Base-by-base conservation (phyloP, 2,113 vertebrate genomes). In the Myodes glareolus region DNA sequence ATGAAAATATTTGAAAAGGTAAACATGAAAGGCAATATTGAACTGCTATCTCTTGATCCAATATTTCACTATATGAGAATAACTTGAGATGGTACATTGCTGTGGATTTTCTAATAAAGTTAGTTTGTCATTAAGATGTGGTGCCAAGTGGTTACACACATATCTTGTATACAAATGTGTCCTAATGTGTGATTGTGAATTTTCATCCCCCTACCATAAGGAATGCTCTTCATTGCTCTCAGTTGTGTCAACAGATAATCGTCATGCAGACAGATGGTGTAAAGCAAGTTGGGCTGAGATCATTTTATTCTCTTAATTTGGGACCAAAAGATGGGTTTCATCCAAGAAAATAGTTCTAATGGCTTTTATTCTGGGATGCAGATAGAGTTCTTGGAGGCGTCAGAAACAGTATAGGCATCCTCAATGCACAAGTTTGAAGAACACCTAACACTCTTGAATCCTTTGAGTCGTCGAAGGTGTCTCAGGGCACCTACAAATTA, bases 311-410 rank as follows among this genome's bases (percentile, higher is more conserved):
- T 88, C 72, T 77, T 81, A 16, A 67, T 90, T 96, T 93, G 45
- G 68, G 55, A 78, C 12, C 67, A 68, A 88, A 96, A 82, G 27
- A 90, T 90, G 19, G 47, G 10, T 86, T 97, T 92, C 72, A 89
- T 75, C 76, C 58, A 90, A 42, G 88, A 67, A 93, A 94, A 9
- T 36, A 85, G 82, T 91, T 91, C 45, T 16, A 68, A 67, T 92
- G 50, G 47, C 67, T 81, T 96, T 95, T 96, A n/a, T 95, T 75
- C 25, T 94, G 45, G 29, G 16, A 81, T 31, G 89, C 45, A 94
- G 42, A 55, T 77, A 31, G 29, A 73, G 72, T 82, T 14, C 93
- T 77, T 47, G 61, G 65, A 31, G 33, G 3, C n/a, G 65, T 31
- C 61, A 25, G 68, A 45, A 19, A 42, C 95, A 75, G 5, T 39